Evolutionary conservation across 2,113 vertebrate species (phyloP).

Genomic region (Hoplias malabaricus): DNA sequence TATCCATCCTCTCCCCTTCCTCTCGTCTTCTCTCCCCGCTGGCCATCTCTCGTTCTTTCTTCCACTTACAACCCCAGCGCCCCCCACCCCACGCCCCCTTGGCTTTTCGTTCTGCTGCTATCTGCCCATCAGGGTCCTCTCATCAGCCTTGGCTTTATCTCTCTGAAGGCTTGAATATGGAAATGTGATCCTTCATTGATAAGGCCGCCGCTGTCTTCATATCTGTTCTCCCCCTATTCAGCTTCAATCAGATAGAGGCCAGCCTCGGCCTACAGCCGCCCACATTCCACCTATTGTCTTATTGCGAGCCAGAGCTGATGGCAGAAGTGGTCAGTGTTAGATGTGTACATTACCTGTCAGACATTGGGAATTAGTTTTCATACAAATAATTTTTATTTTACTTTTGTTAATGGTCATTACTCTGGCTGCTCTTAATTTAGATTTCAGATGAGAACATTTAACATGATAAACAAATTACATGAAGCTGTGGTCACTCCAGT

Average conservation of each 20-base stretch:
- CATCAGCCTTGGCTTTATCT: slow-evolving; percentile 92
- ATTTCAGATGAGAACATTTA: no score
- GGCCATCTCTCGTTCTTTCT: slow-evolving; percentile 35
- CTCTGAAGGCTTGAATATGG: slow-evolving; percentile 89
- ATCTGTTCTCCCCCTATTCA: slow-evolving; percentile 79
- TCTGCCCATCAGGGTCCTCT: slow-evolving; percentile 92
- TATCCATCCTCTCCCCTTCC: slow-evolving; percentile 73
- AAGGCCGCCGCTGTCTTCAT: slow-evolving; percentile 89
- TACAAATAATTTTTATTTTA: background rate
- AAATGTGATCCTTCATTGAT: slow-evolving; percentile 96
- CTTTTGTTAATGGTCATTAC: no score
- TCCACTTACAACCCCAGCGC: slow-evolving; percentile 37
- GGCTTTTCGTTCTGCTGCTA: slow-evolving; percentile 77
- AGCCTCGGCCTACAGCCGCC: slow-evolving; percentile 65
- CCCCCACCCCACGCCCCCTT: background rate
- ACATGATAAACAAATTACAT: no score
- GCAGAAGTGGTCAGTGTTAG: slow-evolving; percentile 30
- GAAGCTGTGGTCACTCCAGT: no score
- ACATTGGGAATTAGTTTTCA: background rate
- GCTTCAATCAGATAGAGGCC: slow-evolving; percentile 75
- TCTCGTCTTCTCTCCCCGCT: slow-evolving; percentile 52
- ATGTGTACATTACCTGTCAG: slow-evolving; percentile 15
- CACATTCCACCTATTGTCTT: slow-evolving; percentile 50
- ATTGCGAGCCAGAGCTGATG: slow-evolving; percentile 34
- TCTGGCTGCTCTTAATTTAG: no score